Conservation (phyloP, 2,888 invertebrate genomes). For the Caenorhabditis zanzibari region DNA sequence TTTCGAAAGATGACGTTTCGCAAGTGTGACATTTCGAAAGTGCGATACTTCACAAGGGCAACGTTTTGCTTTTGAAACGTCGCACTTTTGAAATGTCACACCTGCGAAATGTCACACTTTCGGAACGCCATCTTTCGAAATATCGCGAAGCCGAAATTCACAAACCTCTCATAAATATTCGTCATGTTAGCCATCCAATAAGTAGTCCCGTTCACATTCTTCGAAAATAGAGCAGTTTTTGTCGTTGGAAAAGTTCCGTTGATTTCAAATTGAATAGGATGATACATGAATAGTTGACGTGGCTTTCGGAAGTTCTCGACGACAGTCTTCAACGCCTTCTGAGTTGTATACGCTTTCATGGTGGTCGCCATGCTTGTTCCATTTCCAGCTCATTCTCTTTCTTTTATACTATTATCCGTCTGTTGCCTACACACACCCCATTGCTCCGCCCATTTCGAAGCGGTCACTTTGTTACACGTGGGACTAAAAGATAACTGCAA, state of each 20-base stretch:
- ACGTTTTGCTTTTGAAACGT: no score
- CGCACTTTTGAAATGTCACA: no score
- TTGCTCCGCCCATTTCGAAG: constrained; percentile 58
- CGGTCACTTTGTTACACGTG: constrained; percentile 49
- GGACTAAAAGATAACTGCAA: constrained; percentile 50
- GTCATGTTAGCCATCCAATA: constrained; percentile 66
- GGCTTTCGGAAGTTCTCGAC: constrained; percentile 68
- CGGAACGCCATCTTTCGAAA: no score
- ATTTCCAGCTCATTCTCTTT: neutral
- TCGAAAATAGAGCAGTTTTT: constrained; percentile 49
- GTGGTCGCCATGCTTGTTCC: constrained; percentile 20
- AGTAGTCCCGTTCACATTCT: constrained; percentile 63
- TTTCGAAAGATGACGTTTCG: no score
- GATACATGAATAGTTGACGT: constrained; percentile 64
- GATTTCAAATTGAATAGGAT: constrained; percentile 66
- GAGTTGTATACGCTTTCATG: constrained; percentile 56
- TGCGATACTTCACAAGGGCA: no score
- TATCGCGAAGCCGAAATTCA: neutral
- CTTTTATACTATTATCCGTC: constrained; percentile 25
- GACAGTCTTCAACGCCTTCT: constrained; percentile 61
- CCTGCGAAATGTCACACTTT: no score
- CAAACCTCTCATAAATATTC: constrained; percentile 37
- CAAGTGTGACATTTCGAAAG: no score
- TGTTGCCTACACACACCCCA: constrained; percentile 25
- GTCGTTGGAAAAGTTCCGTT: constrained; percentile 59